Evolutionary conservation across 2,888 invertebrate genomes (phyloP).

Genomic region (Acrobasis repandana): DNA sequence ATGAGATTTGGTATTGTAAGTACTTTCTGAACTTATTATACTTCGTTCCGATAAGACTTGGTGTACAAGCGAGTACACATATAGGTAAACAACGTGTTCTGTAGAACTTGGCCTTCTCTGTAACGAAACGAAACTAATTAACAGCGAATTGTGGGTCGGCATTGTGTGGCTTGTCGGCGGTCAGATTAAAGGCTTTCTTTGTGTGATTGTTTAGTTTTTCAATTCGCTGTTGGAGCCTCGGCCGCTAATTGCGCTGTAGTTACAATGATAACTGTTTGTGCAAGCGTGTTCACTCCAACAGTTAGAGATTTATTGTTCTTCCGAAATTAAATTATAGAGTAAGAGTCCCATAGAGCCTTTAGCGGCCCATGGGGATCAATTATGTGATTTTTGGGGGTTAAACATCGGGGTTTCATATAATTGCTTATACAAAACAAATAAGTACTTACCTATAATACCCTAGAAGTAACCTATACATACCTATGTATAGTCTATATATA

Average conservation of each 20-base stretch:
- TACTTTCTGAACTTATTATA: too few species aligned
- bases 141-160: slow-evolving; percentile 66
- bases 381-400: too few species aligned
- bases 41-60: too few species aligned
- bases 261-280: slow-evolving; percentile 51
- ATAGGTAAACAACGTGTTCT: slow-evolving; percentile 35
- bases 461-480: too few species aligned
- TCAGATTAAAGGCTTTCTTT: slow-evolving; percentile 71
- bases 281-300: slow-evolving; percentile 7
- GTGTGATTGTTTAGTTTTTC: slow-evolving; percentile 71
- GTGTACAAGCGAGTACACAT: background rate
- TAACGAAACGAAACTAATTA: slow-evolving; percentile 66
- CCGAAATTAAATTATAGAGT: slow-evolving; percentile 4
- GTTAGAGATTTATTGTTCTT: slow-evolving; percentile 8
- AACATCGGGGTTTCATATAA: too few species aligned
- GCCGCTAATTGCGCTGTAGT: slow-evolving; percentile 52
- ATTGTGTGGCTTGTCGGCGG: slow-evolving; percentile 51
- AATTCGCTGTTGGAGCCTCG: slow-evolving; percentile 56
- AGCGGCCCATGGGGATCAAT: too few species aligned
- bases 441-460: too few species aligned
- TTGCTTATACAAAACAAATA: too few species aligned
- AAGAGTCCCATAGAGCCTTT: background rate
- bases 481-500: too few species aligned
- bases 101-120: slow-evolving; percentile 60
- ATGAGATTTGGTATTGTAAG: too few species aligned